A percentile compares a stretch with the other conserved stretches of the same genome.
Evolutionary conservation across 2,888 invertebrate species (phyloP).

Genomic region (Hesperia comma): DNA sequence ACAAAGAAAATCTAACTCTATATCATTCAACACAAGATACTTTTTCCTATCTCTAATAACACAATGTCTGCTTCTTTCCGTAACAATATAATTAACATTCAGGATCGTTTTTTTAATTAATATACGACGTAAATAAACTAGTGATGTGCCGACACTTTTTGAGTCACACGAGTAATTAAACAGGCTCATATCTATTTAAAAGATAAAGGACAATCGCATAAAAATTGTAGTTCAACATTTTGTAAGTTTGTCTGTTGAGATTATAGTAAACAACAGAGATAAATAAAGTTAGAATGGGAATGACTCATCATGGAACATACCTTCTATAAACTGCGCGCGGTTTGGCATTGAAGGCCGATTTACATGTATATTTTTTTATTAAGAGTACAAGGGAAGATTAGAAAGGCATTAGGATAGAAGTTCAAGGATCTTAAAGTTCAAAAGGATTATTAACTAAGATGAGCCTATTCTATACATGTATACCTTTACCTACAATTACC

Average conservation of each 20-base stretch:
- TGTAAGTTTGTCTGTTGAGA: too few species aligned
- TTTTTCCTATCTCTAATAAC: background rate
- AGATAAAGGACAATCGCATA: background rate
- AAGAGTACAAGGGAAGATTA: too few species aligned
- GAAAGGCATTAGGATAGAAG: too few species aligned
- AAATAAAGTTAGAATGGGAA: too few species aligned
- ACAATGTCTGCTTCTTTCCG: slow-evolving; percentile 3
- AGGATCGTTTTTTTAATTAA: slow-evolving; percentile 21
- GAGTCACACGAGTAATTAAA: background rate
- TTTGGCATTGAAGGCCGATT: background rate
- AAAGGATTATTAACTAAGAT: too few species aligned
- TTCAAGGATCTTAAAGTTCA: too few species aligned
- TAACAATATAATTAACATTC: slow-evolving; percentile 21
- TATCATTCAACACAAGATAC: background rate
- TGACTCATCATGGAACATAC: too few species aligned
- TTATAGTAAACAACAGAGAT: too few species aligned
- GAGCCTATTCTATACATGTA: too few species aligned
- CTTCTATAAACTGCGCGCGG: too few species aligned
- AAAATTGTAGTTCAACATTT: background rate
- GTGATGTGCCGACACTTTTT: slow-evolving; percentile 5
- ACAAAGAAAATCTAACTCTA: background rate
- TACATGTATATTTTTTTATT: too few species aligned
- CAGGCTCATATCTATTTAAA: background rate
- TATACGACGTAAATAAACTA: slow-evolving; percentile 17
- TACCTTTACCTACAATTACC: too few species aligned